Conservation (phyloP, 2,113 vertebrate species). For the Callaeas wilsoni region DNA sequence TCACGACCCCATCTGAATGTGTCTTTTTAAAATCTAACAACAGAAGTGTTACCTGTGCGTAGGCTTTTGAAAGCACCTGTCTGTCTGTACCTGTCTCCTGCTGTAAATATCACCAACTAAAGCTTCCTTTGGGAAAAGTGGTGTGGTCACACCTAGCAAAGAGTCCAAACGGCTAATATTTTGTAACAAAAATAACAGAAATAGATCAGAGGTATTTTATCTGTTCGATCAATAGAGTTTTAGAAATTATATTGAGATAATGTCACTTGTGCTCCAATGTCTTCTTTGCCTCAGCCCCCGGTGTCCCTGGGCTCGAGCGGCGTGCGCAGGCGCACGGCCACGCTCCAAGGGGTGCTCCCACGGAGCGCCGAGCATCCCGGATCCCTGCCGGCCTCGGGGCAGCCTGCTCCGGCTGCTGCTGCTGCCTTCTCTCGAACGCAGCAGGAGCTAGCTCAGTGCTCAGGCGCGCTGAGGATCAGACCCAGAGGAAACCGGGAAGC, state of each 20-base stretch:
- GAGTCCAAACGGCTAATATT: constrained; percentile 77
- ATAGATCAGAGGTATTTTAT: constrained; percentile 81
- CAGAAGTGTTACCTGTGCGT: constrained; percentile 50
- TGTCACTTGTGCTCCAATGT: constrained; percentile 66
- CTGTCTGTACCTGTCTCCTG: constrained; percentile 52
- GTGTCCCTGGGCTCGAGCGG: not conserved
- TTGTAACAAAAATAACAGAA: constrained; percentile 77
- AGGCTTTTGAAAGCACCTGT: constrained; percentile 61
- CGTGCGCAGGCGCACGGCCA: fast-evolving
- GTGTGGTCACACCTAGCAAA: constrained; percentile 66
- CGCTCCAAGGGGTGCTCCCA: not conserved
- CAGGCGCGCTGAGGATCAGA: not conserved
- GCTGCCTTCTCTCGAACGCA: fast-evolving
- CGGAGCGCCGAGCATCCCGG: not conserved
- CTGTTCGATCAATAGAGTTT: constrained; percentile 81
- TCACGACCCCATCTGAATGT: constrained; percentile 50
- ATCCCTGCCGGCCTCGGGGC: not conserved
- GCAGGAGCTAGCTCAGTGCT: not conserved
- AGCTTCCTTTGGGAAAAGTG: constrained; percentile 63
- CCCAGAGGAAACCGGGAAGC: not conserved
- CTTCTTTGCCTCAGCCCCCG: constrained; percentile 11
- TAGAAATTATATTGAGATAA: constrained; percentile 81
- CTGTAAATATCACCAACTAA: constrained; percentile 55
- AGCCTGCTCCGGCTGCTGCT: not conserved
- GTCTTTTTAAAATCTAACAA: constrained; percentile 38